Base-by-base conservation (phyloP, 1,140 invertebrate genomes). In the Periplaneta americana region DNA sequence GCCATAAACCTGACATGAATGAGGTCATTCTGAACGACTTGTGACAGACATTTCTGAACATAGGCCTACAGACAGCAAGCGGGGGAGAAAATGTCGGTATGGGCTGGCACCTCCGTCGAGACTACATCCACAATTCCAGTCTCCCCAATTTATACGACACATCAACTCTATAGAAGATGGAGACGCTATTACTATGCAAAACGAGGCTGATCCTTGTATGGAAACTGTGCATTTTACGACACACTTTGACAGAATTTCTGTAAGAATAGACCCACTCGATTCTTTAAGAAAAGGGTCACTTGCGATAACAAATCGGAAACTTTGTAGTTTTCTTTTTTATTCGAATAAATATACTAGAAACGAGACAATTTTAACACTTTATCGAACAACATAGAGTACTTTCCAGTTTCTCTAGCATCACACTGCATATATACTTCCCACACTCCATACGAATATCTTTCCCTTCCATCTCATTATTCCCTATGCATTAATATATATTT, bases 261-360 rank as follows among this genome's bases (percentile, higher is more conserved):
- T 79, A 79, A 79, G 78, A 79, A 79, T 79, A 48, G 78, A 8
- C 78, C 78, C 78, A 77, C 33, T 77, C 35, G 75, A 77, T 77
- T 10, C 75, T 77, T 77, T 34, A 77, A 77, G n/a, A n/a, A n/a
- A n/a, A 77, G 35, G 75, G 75, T 77, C 75, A 34, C 33, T 22
- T 31, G 6, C 33, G 75, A n/a, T 31, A 36, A 33, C 75, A 77
- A 77, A 77, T 33, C n/a, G 75, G 9, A 77, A 77, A 77, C 75
- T 77, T 77, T 76, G n/a, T 36, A 2, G 28, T 18, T 17, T 34
- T 2, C 8, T 77, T 66, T 0, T 28, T 66, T 28, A 6, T 66
- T n/a, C 22, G 2, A 66, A n/a, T n/a, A n/a, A n/a, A n/a, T n/a
- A n/a, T n/a, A n/a, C n/a, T n/a, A n/a, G n/a, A n/a, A n/a, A n/a